Evolutionary conservation across 2,888 invertebrate genomes (phyloP), one percentile per base, ranked within the genome.

Genomic region (Phasia obesa): DNA sequence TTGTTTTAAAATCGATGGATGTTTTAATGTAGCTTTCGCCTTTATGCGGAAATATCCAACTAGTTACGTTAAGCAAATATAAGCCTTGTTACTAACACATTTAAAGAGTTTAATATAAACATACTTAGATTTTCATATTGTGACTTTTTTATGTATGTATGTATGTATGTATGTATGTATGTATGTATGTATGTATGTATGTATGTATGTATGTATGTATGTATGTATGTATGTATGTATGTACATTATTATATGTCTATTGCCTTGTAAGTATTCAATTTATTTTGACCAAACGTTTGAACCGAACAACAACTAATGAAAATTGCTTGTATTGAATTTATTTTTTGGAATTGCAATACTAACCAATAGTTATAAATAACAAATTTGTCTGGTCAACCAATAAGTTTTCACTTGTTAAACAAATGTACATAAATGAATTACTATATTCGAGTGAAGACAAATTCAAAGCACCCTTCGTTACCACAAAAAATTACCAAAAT

Each of bases 341-440:
- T 42, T 15, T 11, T 42, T 42, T n/a, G 13, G 38, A 42, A 3
- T n/a, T 42, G 13, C 13, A n/a, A 42, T 42, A 59, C 57, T 13
- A 75, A 38, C 44, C 47, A 60, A 60, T 60, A 31, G 51, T 53
- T 47, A 65, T 76, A 71, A 81, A 67, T 71, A 76, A 59, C 23
- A 51, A 59, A 67, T 38, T 67, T 65, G 17, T 74, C 15, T 47
- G 31, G 47, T 55, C 13, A 65, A 65, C 47, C 44, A 65, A 44
- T 19, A 55, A 31, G 19, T 53, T 64, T 60, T 74, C n/a, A 62
- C 42, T 31, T 42, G 7, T 15, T 49, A 71, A 31, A 59, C 11
- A 60, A 15, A 60, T 35, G 4, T 1, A 59, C 0, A 2, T n/a
- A n/a, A 42, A 2, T n/a, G 13, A 42, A 35, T 11, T 35, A 3